Base-by-base conservation (phyloP, 2,797 vertebrate species). In the Trichosurus vulpecula region DNA sequence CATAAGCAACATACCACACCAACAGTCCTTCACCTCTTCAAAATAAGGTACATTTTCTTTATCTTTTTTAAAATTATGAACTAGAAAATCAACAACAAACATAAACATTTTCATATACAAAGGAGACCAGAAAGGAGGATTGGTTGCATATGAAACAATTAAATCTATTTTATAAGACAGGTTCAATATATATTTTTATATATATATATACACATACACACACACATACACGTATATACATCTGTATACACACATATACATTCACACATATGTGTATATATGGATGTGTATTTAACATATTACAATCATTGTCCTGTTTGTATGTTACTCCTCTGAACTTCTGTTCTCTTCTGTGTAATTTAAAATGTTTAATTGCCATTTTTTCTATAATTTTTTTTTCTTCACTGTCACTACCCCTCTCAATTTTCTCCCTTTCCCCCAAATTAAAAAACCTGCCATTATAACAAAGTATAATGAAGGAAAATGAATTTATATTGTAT, bases 381-480 rank as follows among this genome's bases (percentile, higher is more conserved):
- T n/a, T 74, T 66, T 66, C 61, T n/a, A 19, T n/a, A 1, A 31
- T 41, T 74, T 41, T 41, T 41, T 61, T 66, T 61, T 61, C 66
- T 74, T 0, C 19, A 19, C n/a, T 74, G n/a, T n/a, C 3, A 35
- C 14, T 19, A 8, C 6, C 1, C 16, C n/a, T 0, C 6, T 25
- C n/a, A 74, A n/a, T 41, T 74, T 1, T 74, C 6, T 56, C 66
- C 2, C n/a, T 41, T 74, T 5, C 2, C 16, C 66, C 11, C 66
- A 74, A 74, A 25, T 74, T 8, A 22, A 74, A 41, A 74, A 74
- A 8, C 19, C n/a, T 22, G 6, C 6, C 35, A 19, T 41, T 74
- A 74, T 25, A 25, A 74, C n/a, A 41, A n/a, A 31, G 9, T 31
- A 11, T 31, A 58, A 58, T 31, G 57, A 58, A 13, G 56, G 10